Percentiles rank a stretch among this genome's conserved stretches.
Evolutionary conservation across 1,140 invertebrate genomes (phyloP).

Genomic region (Ruditapes philippinarum): DNA sequence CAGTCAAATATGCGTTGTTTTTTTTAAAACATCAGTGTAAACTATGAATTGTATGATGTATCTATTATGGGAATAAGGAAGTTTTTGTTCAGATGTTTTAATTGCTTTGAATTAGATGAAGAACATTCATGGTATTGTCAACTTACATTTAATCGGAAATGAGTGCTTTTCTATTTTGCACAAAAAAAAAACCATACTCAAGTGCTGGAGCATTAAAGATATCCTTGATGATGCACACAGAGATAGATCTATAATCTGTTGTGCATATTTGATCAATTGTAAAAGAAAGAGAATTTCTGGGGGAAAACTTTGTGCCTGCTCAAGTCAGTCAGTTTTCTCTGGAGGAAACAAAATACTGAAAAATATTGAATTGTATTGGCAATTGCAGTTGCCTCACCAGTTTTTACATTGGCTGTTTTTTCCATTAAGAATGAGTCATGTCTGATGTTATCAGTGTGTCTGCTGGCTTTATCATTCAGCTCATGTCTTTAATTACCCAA

Average conservation of each 20-base stretch:
- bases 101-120: too few relatives aligned
- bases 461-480: not conserved
- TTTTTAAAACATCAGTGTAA: too few relatives aligned
- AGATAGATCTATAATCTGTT: not conserved
- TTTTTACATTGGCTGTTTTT: not conserved
- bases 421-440: constrained; percentile 19
- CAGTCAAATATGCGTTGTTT: too few relatives aligned
- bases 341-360: not conserved
- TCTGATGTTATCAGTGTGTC: not conserved
- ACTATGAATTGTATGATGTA: too few relatives aligned
- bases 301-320: not conserved
- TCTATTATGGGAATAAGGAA: too few relatives aligned
- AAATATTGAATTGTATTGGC: constrained; percentile 20
- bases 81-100: too few relatives aligned
- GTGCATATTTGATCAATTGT: not conserved
- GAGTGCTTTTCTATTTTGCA: too few relatives aligned
- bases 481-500: constrained; percentile 7
- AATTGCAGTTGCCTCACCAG: not conserved
- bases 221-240: too few relatives aligned
- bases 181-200: too few relatives aligned
- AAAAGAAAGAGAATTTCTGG: not conserved
- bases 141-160: too few relatives aligned
- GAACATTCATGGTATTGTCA: too few relatives aligned
- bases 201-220: too few relatives aligned
- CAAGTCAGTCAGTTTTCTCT: not conserved